These are phyloP conservation scores for Lemur catta DNA, from an alignment of 2,797 vertebrate species.

Conservation along the genomic window DNA sequence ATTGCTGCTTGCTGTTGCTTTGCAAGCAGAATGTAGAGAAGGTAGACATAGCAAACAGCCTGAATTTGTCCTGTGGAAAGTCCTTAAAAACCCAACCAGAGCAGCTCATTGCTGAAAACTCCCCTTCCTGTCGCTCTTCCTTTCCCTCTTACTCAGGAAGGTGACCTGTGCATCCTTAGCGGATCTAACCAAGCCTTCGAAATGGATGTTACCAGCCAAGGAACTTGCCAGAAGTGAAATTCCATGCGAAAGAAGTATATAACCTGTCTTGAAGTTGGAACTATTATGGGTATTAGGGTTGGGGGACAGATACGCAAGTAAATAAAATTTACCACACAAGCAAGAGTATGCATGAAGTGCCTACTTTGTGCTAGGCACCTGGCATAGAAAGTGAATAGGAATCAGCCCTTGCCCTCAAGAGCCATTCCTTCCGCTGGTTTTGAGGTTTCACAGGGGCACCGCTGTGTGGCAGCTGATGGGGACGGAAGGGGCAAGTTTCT, in stretches of 20 bases:
- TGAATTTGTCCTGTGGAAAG: not conserved
- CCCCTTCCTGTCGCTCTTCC: not conserved
- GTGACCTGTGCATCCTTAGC: not conserved
- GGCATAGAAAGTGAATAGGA: not conserved
- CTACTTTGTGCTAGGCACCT: not conserved
- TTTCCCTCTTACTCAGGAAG: not conserved
- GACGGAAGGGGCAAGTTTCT: not conserved
- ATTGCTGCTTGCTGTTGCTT: not conserved
- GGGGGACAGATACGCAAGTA: not conserved
- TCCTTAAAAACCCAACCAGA: not conserved
- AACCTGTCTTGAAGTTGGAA: not conserved
- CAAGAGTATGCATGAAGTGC: not conserved
- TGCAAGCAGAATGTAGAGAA: not conserved
- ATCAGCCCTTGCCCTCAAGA: not conserved
- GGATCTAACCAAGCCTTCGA: not conserved
- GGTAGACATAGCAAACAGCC: not conserved
- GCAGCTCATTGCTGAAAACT: not conserved
- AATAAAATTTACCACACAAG: not conserved
- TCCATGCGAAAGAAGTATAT: not conserved
- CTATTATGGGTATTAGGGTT: not conserved
- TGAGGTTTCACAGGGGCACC: not conserved
- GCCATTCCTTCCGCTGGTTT: not conserved
- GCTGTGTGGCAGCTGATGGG: not conserved
- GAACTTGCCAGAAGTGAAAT: not conserved
- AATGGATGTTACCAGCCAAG: not conserved